Conservation (phyloP, 2,888 invertebrate species). For the Temnothorax ravouxi region DNA sequence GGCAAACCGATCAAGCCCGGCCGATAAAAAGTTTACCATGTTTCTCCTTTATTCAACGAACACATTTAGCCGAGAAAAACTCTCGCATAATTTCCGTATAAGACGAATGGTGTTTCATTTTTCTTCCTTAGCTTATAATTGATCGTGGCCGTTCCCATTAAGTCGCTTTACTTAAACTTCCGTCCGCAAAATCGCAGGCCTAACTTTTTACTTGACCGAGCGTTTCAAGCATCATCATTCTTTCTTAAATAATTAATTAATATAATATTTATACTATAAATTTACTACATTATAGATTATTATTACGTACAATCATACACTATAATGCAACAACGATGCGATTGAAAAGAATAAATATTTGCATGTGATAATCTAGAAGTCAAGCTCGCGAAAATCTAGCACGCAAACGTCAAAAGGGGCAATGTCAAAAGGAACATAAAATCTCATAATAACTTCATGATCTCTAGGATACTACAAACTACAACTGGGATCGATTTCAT, state of each 20-base stretch:
- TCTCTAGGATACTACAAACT: neutral
- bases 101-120: slow-evolving; percentile 33
- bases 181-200: neutral
- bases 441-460: slow-evolving; percentile 22
- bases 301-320: neutral
- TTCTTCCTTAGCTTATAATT: slow-evolving; percentile 23
- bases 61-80: slow-evolving; percentile 13
- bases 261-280: neutral
- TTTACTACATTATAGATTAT: neutral
- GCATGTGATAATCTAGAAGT: neutral
- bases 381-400: neutral
- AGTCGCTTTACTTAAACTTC: neutral
- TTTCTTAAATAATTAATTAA: neutral
- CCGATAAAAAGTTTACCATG: slow-evolving; percentile 1
- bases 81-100: slow-evolving; percentile 4
- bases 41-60: slow-evolving; percentile 23
- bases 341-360: neutral
- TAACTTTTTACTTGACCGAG: neutral
- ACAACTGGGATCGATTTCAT: slow-evolving; percentile 2
- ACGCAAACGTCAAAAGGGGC: neutral
- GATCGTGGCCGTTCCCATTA: slow-evolving; percentile 4
- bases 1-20: neutral
- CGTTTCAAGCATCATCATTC: neutral
- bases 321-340: neutral
- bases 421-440: neutral